A percentile compares a stretch with the other conserved stretches of the same genome.
Evolutionary conservation across 2,113 vertebrate genomes (phyloP).

Genomic region (Nothoprocta pentlandii): DNA sequence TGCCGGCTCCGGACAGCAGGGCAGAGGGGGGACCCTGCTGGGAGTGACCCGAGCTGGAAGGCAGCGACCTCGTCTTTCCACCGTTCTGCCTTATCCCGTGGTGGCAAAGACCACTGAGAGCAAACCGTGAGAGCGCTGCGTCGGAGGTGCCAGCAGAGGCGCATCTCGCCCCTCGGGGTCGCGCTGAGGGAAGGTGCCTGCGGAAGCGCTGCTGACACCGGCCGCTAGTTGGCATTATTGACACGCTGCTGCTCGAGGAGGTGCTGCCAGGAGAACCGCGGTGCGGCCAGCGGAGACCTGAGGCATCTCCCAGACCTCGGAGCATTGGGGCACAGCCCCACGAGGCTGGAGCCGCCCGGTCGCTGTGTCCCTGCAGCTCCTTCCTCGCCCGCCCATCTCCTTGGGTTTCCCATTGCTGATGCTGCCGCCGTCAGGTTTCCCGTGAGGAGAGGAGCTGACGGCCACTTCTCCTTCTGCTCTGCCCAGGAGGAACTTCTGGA

Average conservation of each 20-base stretch:
- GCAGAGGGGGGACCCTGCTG: background rate
- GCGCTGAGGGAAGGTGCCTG: background rate
- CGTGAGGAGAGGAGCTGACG: background rate
- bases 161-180: background rate
- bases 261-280: background rate
- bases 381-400: background rate
- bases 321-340: fast-evolving
- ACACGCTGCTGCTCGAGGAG: background rate
- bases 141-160: background rate
- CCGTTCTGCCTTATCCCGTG: background rate
- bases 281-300: background rate
- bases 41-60: background rate
- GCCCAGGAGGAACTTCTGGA: background rate
- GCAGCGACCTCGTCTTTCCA: background rate
- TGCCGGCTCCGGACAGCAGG: background rate
- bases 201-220: background rate
- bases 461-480: background rate
- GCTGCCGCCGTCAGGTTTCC: background rate
- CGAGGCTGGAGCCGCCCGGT: background rate
- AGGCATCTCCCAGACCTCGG: background rate
- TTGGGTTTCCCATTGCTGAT: background rate
- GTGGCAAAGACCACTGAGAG: background rate
- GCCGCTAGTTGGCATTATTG: slow-evolving; percentile 64
- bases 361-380: background rate
- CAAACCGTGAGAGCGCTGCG: background rate